These are phyloP conservation scores for Oreochromis tanganicae DNA, from an alignment of 2,113 vertebrate species.

Conservation along the genomic window DNA sequence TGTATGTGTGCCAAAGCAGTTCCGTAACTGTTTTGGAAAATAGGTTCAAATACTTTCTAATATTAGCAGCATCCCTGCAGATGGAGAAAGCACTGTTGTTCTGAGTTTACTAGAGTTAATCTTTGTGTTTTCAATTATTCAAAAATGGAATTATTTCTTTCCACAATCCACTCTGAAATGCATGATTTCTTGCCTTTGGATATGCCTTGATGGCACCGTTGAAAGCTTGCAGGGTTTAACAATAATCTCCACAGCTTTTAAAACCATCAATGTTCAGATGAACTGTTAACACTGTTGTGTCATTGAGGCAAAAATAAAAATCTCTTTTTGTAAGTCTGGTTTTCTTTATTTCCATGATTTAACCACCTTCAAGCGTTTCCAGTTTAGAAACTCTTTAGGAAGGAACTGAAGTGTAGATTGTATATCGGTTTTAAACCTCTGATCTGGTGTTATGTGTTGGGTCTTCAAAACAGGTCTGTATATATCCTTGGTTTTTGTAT, in stretches of 20 bases:
- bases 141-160: background rate
- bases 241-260: conserved; percentile 16
- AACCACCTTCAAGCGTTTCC: background rate
- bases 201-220: background rate
- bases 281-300: conserved; percentile 4
- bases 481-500: background rate
- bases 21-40: background rate
- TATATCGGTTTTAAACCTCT: background rate
- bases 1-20: conserved; percentile 24
- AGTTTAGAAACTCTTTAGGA: background rate
- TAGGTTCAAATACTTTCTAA: background rate
- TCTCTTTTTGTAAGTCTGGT: conserved; percentile 16
- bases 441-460: background rate
- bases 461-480: background rate
- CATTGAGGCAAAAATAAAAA: conserved; percentile 30
- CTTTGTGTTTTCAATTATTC: background rate
- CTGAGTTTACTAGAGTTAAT: background rate
- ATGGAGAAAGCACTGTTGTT: background rate
- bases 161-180: background rate
- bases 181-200: background rate
- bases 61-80: background rate
- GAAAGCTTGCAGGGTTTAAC: conserved; percentile 9
- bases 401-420: background rate
- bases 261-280: conserved; percentile 9
- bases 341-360: fast-evolving